Evolutionary conservation across 2,113 vertebrate genomes (phyloP).

Genomic region (Tringa solitaria): DNA sequence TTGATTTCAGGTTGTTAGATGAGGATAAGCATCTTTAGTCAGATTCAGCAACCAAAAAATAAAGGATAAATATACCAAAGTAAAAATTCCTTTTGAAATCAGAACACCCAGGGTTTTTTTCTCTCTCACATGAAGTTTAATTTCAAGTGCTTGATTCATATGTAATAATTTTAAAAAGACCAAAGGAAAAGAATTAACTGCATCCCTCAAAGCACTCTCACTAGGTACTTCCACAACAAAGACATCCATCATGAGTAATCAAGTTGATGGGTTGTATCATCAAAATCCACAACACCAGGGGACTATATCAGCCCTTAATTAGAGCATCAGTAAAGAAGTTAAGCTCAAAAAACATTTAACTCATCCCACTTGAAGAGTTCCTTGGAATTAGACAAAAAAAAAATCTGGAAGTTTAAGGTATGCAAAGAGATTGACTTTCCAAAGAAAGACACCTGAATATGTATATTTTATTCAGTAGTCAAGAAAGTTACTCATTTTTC

Average conservation of each 20-base stretch:
- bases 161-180: background rate
- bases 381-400: background rate
- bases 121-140: background rate
- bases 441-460: background rate
- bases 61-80: background rate
- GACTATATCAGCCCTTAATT: background rate
- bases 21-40: background rate
- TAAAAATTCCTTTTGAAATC: background rate
- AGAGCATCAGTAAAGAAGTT: background rate
- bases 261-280: background rate
- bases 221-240: background rate
- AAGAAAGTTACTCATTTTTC: background rate
- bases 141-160: background rate
- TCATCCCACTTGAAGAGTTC: background rate
- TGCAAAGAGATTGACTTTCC: accelerated
- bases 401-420: background rate
- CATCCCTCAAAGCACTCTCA: background rate
- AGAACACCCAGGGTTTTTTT: background rate
- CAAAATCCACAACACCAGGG: background rate
- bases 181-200: background rate
- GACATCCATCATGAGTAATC: background rate
- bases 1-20: background rate
- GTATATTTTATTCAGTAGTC: background rate
- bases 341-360: background rate
- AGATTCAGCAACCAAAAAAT: background rate